phyloP scores from a whole-genome alignment of 2,888 invertebrate genomes.

The Meganola albula region DNA sequence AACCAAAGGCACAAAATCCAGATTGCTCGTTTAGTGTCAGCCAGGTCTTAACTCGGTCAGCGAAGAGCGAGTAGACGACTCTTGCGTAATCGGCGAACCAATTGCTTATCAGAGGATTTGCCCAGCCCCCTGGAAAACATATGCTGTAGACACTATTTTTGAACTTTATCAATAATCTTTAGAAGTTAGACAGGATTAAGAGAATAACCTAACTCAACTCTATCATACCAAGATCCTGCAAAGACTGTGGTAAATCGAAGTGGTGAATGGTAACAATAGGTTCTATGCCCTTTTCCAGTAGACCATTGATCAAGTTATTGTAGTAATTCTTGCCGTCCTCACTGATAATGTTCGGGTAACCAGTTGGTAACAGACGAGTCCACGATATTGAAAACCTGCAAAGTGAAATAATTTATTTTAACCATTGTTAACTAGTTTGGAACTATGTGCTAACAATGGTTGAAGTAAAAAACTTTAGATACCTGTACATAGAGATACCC shows the following conservation, averaged over 20 bases:
- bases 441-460: no score
- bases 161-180: no score
- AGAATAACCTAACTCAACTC: no score
- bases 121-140: conserved; percentile 78
- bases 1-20: conserved; percentile 20
- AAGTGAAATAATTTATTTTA: no score
- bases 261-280: conserved; percentile 73
- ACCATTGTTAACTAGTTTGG: no score
- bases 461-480: no score
- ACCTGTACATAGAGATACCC: conserved; percentile 16
- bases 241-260: conserved; percentile 59
- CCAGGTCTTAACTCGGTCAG: conserved; percentile 80
- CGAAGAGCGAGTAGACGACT: conserved; percentile 71
- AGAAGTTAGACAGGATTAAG: no score
- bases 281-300: conserved; percentile 69
- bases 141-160: no score
- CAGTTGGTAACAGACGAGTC: conserved; percentile 69
- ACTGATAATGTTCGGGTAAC: conserved; percentile 55
- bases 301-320: conserved; percentile 67
- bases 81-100: conserved; percentile 78
- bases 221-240: conserved; percentile 53
- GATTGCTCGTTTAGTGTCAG: conserved; percentile 84
- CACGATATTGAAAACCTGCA: conserved; percentile 78
- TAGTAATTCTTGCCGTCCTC: conserved; percentile 72
- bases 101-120: conserved; percentile 75